Base-by-base conservation (phyloP, 2,888 invertebrate genomes). In the Saturnia pavonia region DNA sequence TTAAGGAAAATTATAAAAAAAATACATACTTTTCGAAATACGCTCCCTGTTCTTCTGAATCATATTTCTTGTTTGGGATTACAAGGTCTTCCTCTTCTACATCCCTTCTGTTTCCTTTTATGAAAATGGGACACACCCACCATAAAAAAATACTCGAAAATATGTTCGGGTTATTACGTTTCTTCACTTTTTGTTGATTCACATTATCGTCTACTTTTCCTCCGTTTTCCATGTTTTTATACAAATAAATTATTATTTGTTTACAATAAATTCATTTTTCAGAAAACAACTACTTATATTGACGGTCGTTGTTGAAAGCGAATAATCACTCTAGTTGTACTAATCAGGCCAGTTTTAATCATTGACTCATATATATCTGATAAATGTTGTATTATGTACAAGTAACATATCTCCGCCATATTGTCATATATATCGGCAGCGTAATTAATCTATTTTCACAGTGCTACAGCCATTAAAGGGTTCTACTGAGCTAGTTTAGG, bases 81-180 rank as follows among this genome's bases (percentile, higher is more conserved):
- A 96, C 95, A 40, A 97, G 90, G 87, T 97, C 97, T 12, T 93
- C 89, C 69, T 96, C 94, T 77, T 95, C 95, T 16, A 97, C 89
- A 73, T 95, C 95, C 75, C 94, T 91, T 79, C 84, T 92, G 72
- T 94, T 93, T 8, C 96, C 96, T 77, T 93, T 94, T 71, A 92
- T 86, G 12, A 94, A 79, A 69, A 94, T 90, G 12, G 94, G 94
- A 74, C 90, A 91, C 72, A 94, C 83, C 94, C 94, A 94, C 83
- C 94, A 94, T 54, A 94, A 78, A 73, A 94, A 93, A 27, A 94
- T 69, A 73, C 82, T 83, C 1, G 94, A 91, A 1, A 94, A 72
- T 66, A 90, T 72, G 73, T 91, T 92, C 0, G 92, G 90, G n/a
- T 88, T 88, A 70, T 74, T 84, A 68, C 83, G 71, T 71, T 74